These are phyloP conservation scores for Arge pagana DNA, from an alignment of 2,888 invertebrate genomes.

Conservation along the genomic window DNA sequence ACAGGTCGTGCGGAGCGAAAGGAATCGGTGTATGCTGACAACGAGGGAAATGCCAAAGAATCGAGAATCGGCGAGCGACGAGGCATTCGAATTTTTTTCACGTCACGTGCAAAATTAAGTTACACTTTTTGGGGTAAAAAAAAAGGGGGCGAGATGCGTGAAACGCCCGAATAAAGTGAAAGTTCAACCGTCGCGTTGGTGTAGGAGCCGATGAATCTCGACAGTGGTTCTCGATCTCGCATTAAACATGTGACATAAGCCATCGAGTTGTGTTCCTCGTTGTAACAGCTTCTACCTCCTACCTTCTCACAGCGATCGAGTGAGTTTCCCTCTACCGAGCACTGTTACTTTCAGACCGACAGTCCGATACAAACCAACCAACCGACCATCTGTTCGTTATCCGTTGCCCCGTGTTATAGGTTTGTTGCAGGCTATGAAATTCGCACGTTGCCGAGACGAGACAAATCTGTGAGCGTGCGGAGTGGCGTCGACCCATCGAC, in stretches of 20 bases:
- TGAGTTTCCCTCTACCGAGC: constrained; percentile 43
- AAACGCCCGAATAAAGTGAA: constrained; percentile 7
- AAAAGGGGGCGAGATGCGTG: background rate
- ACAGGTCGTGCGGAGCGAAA: no score
- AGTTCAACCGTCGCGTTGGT: constrained; percentile 3
- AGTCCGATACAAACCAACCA: constrained; percentile 45
- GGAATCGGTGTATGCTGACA: no score
- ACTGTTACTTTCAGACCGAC: constrained; percentile 56
- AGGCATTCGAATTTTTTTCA: background rate
- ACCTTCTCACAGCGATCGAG: constrained; percentile 26
- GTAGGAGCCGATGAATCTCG: constrained; percentile 8
- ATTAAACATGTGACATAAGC: constrained; percentile 18
- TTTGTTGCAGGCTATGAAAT: background rate
- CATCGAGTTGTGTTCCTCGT: constrained; percentile 25
- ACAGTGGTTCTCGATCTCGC: constrained; percentile 11
- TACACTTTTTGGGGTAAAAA: background rate
- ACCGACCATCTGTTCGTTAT: constrained; percentile 22
- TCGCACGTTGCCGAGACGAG: no score
- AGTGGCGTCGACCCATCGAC: background rate
- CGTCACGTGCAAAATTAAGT: constrained; percentile 1
- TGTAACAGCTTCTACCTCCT: constrained; percentile 33
- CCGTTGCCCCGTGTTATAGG: no score
- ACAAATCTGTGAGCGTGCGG: no score
- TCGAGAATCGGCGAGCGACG: no score
- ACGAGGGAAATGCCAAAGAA: no score